Conservation (phyloP, 2,797 vertebrate genomes). For the Steatocranus sp. region DNA sequence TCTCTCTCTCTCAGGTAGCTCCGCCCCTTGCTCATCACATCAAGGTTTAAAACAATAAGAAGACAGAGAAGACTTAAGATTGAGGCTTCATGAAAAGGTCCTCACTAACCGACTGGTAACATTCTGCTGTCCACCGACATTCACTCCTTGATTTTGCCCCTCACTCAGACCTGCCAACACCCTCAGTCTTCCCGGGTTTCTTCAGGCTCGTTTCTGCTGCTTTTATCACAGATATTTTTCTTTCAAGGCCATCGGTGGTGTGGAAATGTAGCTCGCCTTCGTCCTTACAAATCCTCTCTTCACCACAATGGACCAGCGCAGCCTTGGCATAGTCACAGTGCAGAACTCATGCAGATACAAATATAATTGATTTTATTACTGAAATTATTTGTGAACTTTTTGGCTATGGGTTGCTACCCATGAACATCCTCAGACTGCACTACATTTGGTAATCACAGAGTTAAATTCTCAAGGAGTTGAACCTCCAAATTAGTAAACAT, state of each 20-base stretch:
- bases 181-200: background rate
- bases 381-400: background rate
- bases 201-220: background rate
- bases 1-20: background rate
- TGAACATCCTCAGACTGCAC: background rate
- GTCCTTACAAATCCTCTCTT: background rate
- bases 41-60: background rate
- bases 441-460: background rate
- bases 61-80: background rate
- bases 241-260: background rate
- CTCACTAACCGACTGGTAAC: rapidly evolving
- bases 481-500: background rate
- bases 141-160: background rate
- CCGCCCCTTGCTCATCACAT: background rate
- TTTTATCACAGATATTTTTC: rapidly evolving
- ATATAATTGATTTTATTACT: background rate
- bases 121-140: background rate
- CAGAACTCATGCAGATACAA: background rate
- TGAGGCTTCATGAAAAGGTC: background rate
- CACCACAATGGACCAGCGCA: background rate
- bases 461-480: background rate
- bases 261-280: background rate
- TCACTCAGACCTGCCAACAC: background rate
- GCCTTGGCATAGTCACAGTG: background rate
- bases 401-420: background rate